These are phyloP conservation scores for Saimiri boliviensis DNA, from an alignment of 2,113 vertebrate genomes.

Conservation along the genomic window DNA sequence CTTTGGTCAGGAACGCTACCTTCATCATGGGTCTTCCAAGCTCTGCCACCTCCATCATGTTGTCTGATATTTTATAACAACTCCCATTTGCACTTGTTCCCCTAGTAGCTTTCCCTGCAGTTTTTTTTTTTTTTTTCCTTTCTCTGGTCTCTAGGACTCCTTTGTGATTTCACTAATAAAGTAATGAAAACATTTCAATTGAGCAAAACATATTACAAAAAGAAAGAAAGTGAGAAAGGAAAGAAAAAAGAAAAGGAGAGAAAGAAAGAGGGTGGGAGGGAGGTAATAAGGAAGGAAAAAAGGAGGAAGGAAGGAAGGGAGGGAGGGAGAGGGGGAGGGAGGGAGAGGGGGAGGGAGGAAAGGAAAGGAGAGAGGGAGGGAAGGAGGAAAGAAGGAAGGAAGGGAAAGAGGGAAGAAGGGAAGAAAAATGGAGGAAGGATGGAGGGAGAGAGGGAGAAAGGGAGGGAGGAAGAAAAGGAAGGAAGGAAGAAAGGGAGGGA, in stretches of 20 bases:
- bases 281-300: no score
- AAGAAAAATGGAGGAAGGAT: no score
- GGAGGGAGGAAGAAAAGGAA: no score
- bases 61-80: not conserved
- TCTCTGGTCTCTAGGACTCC: not conserved
- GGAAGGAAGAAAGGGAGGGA: no score
- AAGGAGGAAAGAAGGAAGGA: no score
- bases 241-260: not conserved
- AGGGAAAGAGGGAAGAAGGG: no score
- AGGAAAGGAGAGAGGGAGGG: no score
- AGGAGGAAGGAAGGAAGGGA: no score
- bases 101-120: not conserved
- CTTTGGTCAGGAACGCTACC: no score
- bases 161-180: not conserved
- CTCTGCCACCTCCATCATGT: accelerated
- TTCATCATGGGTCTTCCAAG: not conserved
- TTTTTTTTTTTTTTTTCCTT: not conserved
- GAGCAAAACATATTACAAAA: not conserved
- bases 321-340: accelerated
- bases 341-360: accelerated
- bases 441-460: accelerated
- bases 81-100: not conserved
- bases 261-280: no score
- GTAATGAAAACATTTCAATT: not conserved
- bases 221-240: not conserved